These are phyloP conservation scores for Liopterus haemorrhoidalis DNA, from an alignment of 2,888 invertebrate genomes.

Conservation along the genomic window DNA sequence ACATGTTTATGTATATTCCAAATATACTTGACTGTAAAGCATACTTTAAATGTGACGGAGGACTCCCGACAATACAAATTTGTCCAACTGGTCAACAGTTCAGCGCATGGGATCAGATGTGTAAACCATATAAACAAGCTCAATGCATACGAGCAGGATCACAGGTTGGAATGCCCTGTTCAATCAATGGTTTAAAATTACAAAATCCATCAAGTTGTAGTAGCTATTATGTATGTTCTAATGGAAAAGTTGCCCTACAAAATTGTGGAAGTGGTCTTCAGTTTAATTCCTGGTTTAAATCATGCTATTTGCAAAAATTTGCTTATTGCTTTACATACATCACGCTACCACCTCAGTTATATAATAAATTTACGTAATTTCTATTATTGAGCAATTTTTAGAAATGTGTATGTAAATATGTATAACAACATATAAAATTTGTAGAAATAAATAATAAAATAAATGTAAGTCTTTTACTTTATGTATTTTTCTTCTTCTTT, in stretches of 20 bases:
- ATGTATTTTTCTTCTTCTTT: too few relatives aligned
- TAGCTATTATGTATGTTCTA: conserved; percentile 13
- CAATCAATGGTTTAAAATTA: conserved; percentile 5
- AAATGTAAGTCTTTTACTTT: too few relatives aligned
- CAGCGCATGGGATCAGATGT: conserved; percentile 18
- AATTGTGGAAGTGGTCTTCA: conserved; percentile 6
- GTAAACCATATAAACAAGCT: conserved; percentile 1
- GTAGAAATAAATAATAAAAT: too few relatives aligned
- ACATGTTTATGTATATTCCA: conserved; percentile 14
- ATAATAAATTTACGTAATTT: too few relatives aligned
- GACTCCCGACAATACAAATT: neutral
- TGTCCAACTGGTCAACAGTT: conserved; percentile 14
- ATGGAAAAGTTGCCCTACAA: conserved; percentile 4
- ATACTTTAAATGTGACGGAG: conserved; percentile 13
- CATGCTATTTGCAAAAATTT: neutral
- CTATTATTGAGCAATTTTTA: too few relatives aligned
- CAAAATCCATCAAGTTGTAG: conserved; percentile 7
- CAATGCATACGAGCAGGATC: conserved; percentile 7
- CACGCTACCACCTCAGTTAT: conserved; percentile 1
- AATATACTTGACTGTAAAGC: conserved; percentile 8
- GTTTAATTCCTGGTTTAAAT: conserved; percentile 15
- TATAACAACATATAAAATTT: too few relatives aligned
- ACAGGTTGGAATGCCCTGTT: conserved; percentile 8
- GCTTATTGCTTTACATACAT: conserved; percentile 9
- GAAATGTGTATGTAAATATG: too few relatives aligned